Base-by-base conservation (phyloP, 2,888 invertebrate genomes). In the Blastobasis lacticolella region DNA sequence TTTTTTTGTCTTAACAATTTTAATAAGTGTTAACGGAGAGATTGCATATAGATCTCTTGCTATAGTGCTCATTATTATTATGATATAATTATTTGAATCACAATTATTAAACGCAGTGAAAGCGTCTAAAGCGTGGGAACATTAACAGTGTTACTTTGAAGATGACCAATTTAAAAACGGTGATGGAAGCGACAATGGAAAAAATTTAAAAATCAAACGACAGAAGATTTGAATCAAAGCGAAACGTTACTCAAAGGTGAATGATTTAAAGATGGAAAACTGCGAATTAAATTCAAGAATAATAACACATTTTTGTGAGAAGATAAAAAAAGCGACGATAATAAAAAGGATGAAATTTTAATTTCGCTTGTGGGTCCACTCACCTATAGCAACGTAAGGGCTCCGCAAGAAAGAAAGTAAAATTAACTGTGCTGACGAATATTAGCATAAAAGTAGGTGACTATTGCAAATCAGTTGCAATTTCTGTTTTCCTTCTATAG, bases 331-430 rank as follows among this genome's bases (percentile, higher is more conserved):
- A 87, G 85, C 85, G 66, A 77, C 71, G 76, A 76, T 73, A 73
- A 77, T 67, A 71, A 74, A 64, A 70, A 48, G n/a, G 50, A 73
- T 78, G 78, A 79, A 67, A 61, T 64, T 66, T 70, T 59, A 56
- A 66, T 69, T 74, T 68, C 63, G 78, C 81, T 75, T 74, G 77
- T 80, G 80, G 79, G 67, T 84, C 83, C 82, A 88, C 88, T 88
- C 82, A 88, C 88, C 88, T 86, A 86, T 75, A 69, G 77, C 83
- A 86, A 87, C 81, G 85, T 83, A 87, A 86, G 87, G 87, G 84
- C 88, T 88, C 88, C 88, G 88, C 88, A 88, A 88, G 86, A 88
- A 88, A 87, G 75, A 87, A 88, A 87, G 74, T 82, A 87, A 86
- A 81, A 72, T 87, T 84, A 81, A 88, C 85, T 84, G 87, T 87